phyloP scores from a whole-genome alignment of 2,113 vertebrate species.

The Triplophysa dalaica region DNA sequence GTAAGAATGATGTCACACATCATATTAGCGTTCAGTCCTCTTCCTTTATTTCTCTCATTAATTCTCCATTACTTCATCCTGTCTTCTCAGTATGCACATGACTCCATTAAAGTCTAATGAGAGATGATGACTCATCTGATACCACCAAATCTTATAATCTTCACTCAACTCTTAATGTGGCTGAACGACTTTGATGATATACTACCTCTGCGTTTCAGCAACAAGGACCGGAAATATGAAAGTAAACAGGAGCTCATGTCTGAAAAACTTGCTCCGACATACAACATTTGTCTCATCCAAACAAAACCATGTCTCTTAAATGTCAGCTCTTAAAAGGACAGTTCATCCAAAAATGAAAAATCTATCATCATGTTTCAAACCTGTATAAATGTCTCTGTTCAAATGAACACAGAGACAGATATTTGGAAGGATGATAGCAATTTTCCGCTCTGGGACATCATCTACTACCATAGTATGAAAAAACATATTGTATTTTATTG shows the following conservation, averaged over 20 bases:
- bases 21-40: not conserved
- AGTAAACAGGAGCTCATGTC: not conserved
- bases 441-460: too few species aligned
- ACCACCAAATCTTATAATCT: slow-evolving; percentile 57
- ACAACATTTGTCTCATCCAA: not conserved
- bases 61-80: not conserved
- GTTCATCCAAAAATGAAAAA: too few species aligned
- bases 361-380: too few species aligned
- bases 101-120: slow-evolving; percentile 62
- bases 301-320: too few species aligned
- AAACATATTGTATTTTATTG: too few species aligned
- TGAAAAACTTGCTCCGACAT: not conserved
- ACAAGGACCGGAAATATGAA: not conserved
- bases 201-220: slow-evolving; percentile 5
- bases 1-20: slow-evolving; percentile 16
- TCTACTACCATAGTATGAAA: too few species aligned
- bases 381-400: too few species aligned
- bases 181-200: slow-evolving; percentile 48
- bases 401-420: too few species aligned
- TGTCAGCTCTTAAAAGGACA: too few species aligned
- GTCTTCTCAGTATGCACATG: not conserved
- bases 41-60: slow-evolving; percentile 5
- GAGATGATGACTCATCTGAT: slow-evolving; percentile 61
- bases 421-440: too few species aligned
- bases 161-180: slow-evolving; percentile 58